A percentile compares a stretch with the other conserved stretches of the same genome.
These are phyloP conservation scores for Tenebrio molitor DNA, from an alignment of 1,140 invertebrate genomes.

Conservation along the genomic window DNA sequence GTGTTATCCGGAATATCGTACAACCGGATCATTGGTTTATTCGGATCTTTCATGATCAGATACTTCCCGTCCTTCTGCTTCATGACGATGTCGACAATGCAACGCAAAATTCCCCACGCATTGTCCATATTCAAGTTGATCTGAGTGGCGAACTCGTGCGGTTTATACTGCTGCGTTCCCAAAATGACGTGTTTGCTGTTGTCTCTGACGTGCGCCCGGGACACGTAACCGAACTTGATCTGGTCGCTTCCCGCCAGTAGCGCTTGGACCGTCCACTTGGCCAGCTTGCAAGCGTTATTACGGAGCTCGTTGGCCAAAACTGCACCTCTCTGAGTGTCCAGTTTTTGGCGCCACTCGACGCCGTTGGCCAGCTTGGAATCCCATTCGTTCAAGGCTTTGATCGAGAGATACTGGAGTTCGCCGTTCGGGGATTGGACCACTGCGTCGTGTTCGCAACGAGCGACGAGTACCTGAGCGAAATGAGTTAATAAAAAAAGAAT, in stretches of 20 bases:
- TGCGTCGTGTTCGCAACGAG: slow-evolving; percentile 97
- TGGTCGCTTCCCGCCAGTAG: slow-evolving; percentile 97
- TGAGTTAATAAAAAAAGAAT: background rate
- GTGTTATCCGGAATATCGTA: slow-evolving; percentile 99
- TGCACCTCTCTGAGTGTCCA: slow-evolving; percentile 97
- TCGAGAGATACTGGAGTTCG: slow-evolving; percentile 94
- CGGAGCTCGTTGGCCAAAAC: slow-evolving; percentile 98
- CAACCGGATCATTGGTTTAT: slow-evolving; percentile 96
- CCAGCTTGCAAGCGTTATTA: slow-evolving; percentile 98
- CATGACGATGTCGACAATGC: slow-evolving; percentile 98
- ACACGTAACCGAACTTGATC: slow-evolving; percentile 99
- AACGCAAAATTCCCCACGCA: slow-evolving; percentile 98
- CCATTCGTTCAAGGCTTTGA: slow-evolving; percentile 99
- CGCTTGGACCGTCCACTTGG: slow-evolving; percentile 99
- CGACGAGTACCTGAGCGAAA: slow-evolving; percentile 76
- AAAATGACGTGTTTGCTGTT: slow-evolving; percentile 97
- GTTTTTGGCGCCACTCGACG: slow-evolving; percentile 97
- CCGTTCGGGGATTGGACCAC: slow-evolving; percentile 92
- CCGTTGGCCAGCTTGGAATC: slow-evolving; percentile 96
- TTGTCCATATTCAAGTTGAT: slow-evolving; percentile 99
- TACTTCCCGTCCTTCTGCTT: slow-evolving; percentile 98
- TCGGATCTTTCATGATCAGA: slow-evolving; percentile 99
- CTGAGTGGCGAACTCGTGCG: slow-evolving; percentile 97
- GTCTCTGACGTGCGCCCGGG: slow-evolving; percentile 92
- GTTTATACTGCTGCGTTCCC: slow-evolving; percentile 98